Conservation (phyloP, 23 tunicate genomes). For the Halocynthia roretzi region DNA sequence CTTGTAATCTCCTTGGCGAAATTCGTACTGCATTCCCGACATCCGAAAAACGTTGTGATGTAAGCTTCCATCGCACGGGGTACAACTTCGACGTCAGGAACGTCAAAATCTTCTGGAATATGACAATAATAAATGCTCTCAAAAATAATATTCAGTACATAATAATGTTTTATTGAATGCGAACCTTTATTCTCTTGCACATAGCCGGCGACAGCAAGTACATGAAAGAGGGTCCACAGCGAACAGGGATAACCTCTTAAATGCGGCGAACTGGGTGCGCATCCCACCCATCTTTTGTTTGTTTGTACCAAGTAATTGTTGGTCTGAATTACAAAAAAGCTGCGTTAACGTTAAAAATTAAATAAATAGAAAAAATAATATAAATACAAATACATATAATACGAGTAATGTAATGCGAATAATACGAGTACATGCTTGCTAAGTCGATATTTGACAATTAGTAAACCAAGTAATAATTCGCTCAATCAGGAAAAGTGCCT, state of each 20-base stretch:
- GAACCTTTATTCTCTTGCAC: not conserved
- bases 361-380: too few relatives aligned
- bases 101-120: not conserved
- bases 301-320: conserved; percentile 24
- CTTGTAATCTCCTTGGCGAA: conserved; percentile 66
- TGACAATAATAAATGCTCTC: too few relatives aligned
- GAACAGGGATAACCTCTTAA: conserved; percentile 91
- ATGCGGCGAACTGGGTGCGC: conserved; percentile 34
- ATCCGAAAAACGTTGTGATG: conserved; percentile 70
- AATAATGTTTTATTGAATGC: too few relatives aligned
- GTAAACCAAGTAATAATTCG: too few relatives aligned
- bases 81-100: conserved; percentile 38
- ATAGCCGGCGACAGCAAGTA: conserved; percentile 58
- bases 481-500: too few relatives aligned
- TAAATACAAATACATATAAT: too few relatives aligned
- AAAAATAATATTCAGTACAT: too few relatives aligned
- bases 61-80: conserved; percentile 59
- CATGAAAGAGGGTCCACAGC: conserved; percentile 92
- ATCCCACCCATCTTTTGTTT: conserved; percentile 60
- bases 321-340: conserved; percentile 12
- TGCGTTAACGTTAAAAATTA: not conserved
- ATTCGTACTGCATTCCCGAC: conserved; percentile 74
- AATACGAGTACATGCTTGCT: too few relatives aligned
- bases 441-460: too few relatives aligned
- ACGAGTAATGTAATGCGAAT: too few relatives aligned